Conservation (phyloP, 2,113 vertebrate species). For the Pygoscelis adeliae region DNA sequence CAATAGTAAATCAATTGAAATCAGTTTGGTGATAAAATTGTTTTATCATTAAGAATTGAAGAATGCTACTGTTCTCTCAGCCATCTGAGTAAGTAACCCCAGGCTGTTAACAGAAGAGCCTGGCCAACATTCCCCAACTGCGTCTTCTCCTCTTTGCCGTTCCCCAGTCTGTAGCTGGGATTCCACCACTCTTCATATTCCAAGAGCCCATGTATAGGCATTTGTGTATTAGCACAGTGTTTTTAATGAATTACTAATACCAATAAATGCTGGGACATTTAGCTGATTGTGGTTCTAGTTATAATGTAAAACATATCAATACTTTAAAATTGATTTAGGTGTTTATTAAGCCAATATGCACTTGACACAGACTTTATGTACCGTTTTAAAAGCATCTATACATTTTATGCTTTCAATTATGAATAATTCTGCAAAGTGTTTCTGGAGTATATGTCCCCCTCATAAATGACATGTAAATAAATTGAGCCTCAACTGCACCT, state of each 20-base stretch:
- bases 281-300: neutral
- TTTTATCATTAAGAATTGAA: neutral
- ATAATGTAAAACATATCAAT: neutral
- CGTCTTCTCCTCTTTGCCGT: neutral
- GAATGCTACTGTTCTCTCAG: neutral
- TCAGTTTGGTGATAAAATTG: neutral
- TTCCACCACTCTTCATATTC: neutral
- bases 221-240: neutral
- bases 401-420: neutral
- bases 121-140: neutral
- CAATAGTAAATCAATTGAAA: neutral
- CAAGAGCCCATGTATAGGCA: neutral
- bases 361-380: neutral
- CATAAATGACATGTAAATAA: neutral
- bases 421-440: neutral
- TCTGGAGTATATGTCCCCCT: neutral
- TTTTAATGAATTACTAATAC: neutral
- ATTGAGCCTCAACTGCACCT: neutral
- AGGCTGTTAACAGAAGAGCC: neutral
- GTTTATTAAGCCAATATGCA: neutral
- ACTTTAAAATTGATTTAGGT: neutral
- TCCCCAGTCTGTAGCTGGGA: neutral
- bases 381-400: neutral
- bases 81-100: neutral
- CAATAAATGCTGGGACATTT: neutral